A percentile compares a stretch with the other conserved stretches of the same genome.
phyloP scores from a whole-genome alignment of 2,888 invertebrate genomes.

The Rhodophaea formosa region DNA sequence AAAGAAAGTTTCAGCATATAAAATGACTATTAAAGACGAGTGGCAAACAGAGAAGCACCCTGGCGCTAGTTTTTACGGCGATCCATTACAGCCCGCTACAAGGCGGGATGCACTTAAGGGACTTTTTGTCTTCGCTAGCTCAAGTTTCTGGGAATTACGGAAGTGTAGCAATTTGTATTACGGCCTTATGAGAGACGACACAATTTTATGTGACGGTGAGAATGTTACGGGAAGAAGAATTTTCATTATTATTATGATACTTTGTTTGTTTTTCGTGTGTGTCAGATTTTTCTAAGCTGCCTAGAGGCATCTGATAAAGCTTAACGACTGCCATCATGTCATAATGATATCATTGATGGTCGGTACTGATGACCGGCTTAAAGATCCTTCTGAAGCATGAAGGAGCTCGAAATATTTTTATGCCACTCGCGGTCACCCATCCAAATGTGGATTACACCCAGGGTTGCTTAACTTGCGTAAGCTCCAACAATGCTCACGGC shows the following conservation, averaged over 20 bases:
- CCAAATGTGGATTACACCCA: too few species aligned
- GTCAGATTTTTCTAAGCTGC: too few species aligned
- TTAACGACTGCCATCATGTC: too few species aligned
- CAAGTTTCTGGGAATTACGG: constrained; percentile 16
- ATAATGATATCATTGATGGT: too few species aligned
- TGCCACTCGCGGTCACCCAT: too few species aligned
- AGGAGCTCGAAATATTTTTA: too few species aligned
- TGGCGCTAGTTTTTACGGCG: not conserved
- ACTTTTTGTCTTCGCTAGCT: constrained; percentile 16
- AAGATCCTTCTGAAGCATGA: too few species aligned
- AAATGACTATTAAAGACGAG: not conserved
- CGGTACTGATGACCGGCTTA: too few species aligned
- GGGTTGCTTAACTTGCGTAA: too few species aligned
- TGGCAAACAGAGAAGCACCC: not conserved
- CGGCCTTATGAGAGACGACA: constrained; percentile 8
- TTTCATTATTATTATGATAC: not conserved
- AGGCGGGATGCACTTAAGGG: constrained; percentile 18
- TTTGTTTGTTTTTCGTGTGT: not conserved
- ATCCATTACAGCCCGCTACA: constrained; percentile 14
- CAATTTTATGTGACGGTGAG: constrained; percentile 4
- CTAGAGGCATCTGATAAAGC: too few species aligned
- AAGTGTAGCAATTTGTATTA: constrained; percentile 13
- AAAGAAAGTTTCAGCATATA: not conserved
- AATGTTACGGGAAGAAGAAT: not conserved
- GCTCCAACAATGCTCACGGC: too few species aligned